These are phyloP conservation scores for Adelges cooleyi DNA, from an alignment of 1,140 invertebrate species.

Conservation along the genomic window DNA sequence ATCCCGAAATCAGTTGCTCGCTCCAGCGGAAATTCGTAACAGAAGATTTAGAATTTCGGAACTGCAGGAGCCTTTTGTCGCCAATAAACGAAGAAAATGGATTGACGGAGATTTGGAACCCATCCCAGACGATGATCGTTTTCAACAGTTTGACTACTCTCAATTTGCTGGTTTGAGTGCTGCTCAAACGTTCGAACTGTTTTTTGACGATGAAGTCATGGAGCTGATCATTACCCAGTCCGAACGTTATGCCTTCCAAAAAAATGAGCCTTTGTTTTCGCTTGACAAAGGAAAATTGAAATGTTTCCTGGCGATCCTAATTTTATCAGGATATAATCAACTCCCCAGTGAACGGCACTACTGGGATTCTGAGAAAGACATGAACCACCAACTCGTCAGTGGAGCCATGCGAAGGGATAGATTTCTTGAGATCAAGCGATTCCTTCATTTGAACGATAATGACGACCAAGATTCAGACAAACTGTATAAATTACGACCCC, in stretches of 20 bases:
- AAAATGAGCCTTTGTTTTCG: not conserved
- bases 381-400: slow-evolving; percentile 28
- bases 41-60: not conserved
- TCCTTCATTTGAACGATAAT: slow-evolving; percentile 29
- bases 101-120: not conserved
- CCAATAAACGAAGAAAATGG: not conserved
- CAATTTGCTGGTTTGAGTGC: not conserved
- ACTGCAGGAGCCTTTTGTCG: not conserved
- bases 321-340: slow-evolving; percentile 31
- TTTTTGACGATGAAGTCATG: not conserved
- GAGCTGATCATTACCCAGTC: not conserved
- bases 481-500: slow-evolving; percentile 29
- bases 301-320: slow-evolving; percentile 31
- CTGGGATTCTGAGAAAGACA: slow-evolving; percentile 30
- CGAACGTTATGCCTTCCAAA: not conserved
- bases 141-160: not conserved
- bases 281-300: slow-evolving; percentile 29
- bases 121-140: not conserved
- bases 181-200: not conserved
- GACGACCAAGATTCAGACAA: slow-evolving; percentile 28
- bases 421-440: slow-evolving; percentile 29
- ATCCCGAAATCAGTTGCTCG: slow-evolving; percentile 25
- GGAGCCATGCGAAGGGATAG: slow-evolving; percentile 28
- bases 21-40: not conserved
- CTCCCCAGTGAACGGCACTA: slow-evolving; percentile 30